A percentile compares a stretch with the other conserved stretches of the same genome.
phyloP scores from a whole-genome alignment of 1,140 invertebrate genomes.

The Nebria ingens region DNA sequence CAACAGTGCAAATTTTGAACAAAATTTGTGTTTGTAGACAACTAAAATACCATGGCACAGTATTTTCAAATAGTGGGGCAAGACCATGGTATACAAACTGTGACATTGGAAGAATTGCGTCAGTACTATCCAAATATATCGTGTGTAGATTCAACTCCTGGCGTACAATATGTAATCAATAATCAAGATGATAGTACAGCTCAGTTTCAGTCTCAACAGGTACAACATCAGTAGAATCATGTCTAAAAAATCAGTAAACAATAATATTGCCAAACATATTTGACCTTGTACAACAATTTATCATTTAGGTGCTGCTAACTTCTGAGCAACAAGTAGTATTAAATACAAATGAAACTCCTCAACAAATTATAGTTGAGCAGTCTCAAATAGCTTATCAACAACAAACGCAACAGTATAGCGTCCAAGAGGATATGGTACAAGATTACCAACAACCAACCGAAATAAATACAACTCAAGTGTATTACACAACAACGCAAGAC shows the following conservation, averaged over 20 bases:
- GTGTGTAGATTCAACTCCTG: constrained; percentile 17
- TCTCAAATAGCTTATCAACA: constrained; percentile 19
- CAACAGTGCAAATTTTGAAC: not conserved
- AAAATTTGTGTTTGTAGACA: not conserved
- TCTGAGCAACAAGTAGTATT: constrained; percentile 27
- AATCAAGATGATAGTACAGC: not conserved
- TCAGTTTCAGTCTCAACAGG: constrained; percentile 24
- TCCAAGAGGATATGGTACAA: constrained; percentile 16
- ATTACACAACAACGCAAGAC: constrained; percentile 10
- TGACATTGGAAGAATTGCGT: constrained; percentile 24
- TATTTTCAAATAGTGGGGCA: constrained; percentile 32
- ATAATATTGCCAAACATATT: constrained; percentile 23
- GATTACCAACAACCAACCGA: constrained; percentile 14
- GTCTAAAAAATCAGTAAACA: not conserved
- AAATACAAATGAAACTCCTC: constrained; percentile 10
- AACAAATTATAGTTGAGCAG: constrained; percentile 22
- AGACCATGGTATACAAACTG: constrained; percentile 18
- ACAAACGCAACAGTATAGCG: constrained; percentile 14
- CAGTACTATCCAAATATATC: constrained; percentile 27
- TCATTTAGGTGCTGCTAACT: constrained; percentile 19
- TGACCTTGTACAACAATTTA: not conserved
- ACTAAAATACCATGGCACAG: constrained; percentile 29
- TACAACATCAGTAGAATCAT: constrained; percentile 17
- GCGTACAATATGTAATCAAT: constrained; percentile 7
- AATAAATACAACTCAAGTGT: not conserved